Base-by-base conservation (phyloP, 2,888 invertebrate genomes). In the Graphium colonna region DNA sequence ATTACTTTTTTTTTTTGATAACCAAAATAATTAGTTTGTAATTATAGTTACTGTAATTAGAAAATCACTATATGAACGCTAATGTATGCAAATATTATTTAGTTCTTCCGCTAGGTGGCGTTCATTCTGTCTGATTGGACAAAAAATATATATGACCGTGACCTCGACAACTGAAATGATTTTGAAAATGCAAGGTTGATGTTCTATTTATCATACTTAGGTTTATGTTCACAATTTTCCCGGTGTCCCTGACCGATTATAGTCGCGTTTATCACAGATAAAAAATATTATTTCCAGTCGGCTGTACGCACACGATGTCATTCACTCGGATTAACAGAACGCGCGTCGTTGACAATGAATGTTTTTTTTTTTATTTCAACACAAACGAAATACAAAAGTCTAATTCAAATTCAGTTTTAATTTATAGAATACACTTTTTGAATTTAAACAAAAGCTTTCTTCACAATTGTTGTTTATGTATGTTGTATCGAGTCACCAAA, bases 281-380 rank as follows among this genome's bases (percentile, higher is more conserved):
- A 36, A 36, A 12, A 45, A 45, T 33, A 42, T 21, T 42, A 42
- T 13, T 9, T 38, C 33, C 17, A 40, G 38, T 3, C 36, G 33
- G 36, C 36, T 5, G 13, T 13, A 48, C 43, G 26, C 12, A 28
- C 39, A 17, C 26, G 15, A 44, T 17, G 51, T 38, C 51, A 45
- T 44, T 51, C 44, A 51, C 40, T 50, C 21, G 33, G 21, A 42
- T 33, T 45, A 16, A 50, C 33, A 18, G 42, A 36, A 36, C 36
- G 36, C 3, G 12, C 1, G n/a, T 12, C 9, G 12, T n/a, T 31
- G 9, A 31, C 31, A 31, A 10, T 31, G 31, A 31, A 10, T 31
- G 33, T 3, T 36, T n/a, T 36, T 13, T 36, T 36, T 36, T 31
- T 31, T 21, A 21, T 5, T 26, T 26, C 26, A 26, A 26, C 4